Base-by-base conservation (phyloP, 2,888 invertebrate species). In the Agonopterix alstromeriana region DNA sequence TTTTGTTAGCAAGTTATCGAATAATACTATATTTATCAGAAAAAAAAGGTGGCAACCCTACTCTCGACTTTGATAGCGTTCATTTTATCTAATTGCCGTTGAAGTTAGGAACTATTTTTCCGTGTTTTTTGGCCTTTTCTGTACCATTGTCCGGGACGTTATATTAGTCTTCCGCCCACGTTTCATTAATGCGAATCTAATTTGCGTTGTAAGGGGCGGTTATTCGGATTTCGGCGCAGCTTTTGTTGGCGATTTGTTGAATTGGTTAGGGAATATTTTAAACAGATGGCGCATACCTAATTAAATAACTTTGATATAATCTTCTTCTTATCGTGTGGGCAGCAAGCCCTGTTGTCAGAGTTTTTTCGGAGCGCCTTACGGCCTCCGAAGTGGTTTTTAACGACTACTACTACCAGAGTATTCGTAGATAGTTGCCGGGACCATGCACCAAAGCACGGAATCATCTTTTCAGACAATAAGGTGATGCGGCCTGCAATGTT, bases 181-280 rank as follows among this genome's bases (percentile, higher is more conserved):
- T 81, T 81, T 79, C 78, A 77, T 82, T 83, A 84, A 82, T 77
- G 82, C 73, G 82, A 78, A 77, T 81, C 78, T 77, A 81, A 85
- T 80, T 82, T 73, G 67, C 74, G 70, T 80, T 73, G 65, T 62
- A 63, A n/a, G 42, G 67, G 68, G 65, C 66, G 67, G 69, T 67
- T 71, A 70, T 69, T 67, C 61, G 70, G 68, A 69, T 70, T 77
- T 73, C 69, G 65, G 65, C 61, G 52, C 59, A 57, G 66, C 76
- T 73, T 81, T 83, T 81, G 75, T 75, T 73, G 69, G 67, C 59
- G 65, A 67, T 71, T 64, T 63, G 57, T 65, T 61, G 60, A 65
- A 68, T 66, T 65, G 67, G 70, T 72, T 67, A 68, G 67, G 59
- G 63, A 67, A 64, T 69, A 62, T 63, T 72, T 63, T 58, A 52